Base-by-base conservation (phyloP, 2,797 vertebrate species). In the Hoplostethus mediterraneus region DNA sequence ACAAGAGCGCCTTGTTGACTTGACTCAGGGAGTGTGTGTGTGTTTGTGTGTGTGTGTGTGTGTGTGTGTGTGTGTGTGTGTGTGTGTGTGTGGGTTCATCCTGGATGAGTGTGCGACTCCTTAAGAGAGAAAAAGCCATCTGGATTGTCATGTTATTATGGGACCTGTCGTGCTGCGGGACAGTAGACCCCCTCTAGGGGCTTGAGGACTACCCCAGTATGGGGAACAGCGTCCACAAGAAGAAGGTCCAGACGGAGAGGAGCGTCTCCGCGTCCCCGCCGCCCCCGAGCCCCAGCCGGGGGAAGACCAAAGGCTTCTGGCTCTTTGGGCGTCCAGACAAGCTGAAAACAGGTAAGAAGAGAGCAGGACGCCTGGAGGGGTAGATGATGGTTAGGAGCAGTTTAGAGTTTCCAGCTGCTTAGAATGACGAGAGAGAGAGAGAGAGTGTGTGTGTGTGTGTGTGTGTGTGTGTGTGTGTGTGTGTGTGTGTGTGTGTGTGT, bases 201-300 rank as follows among this genome's bases (percentile, higher is more conserved):
- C 55, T 79, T 59, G 25, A 56, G 77, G 73, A 80, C 65, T 66
- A 63, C 81, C 80, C 80, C 81, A 80, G 64, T 17, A 95, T 95
- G 95, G 95, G 94, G 63, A 95, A 94, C 89, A 90, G 80, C 72
- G 45, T 92, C 86, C 94, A 91, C 83, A 94, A 93, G 79, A 94
- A 87, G 89, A 94, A 89, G 83, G 80, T 76, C 56, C 87, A 86
- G 57, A 45, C 60, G 4, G 74, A 85, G 45, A 63, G n/a, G 47
- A 87, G 55, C 59, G 67, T 79, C 51, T 72, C 68, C 13, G 21
- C 68, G 12, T 28, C 60, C 4, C 62, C 63, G 2, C 28, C 61
- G 0, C 62, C 67, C 17, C 67, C 25, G 1, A 85, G 64, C 47
- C 56, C 76, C 3, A 68, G 40, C 21, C 30, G 47, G 81, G 78